Evolutionary conservation across 2,113 vertebrate species (phyloP), one percentile per base, ranked within the genome.

Genomic region (Clarias gariepinus): DNA sequence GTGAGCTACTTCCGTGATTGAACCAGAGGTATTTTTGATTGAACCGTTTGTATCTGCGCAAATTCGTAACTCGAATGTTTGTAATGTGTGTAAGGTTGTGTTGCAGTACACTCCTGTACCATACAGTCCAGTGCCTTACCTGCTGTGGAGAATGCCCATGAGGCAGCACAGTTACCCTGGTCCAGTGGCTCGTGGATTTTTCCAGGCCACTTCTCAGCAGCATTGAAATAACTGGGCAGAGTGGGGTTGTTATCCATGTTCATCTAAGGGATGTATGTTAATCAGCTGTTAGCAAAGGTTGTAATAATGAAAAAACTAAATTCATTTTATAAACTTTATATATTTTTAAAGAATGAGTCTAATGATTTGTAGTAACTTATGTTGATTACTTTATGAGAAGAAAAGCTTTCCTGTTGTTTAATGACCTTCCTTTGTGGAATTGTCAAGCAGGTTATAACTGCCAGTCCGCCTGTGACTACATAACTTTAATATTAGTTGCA

Each of bases 111-210:
- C 11, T 3, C 16, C 21, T 19, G 23, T 66, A 60, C 23, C 90
- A 36, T 36, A 36, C n/a, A 12, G 15, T 3, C 16, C 21, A 16
- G 23, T 66, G 60, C 23, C 90, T 66, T 91, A 98, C 98, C 96
- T 33, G 98, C 97, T 0, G 98, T 99, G 86, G 98, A 99, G 90
- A 99, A 99, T 4, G 98, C 98, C 98, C 98, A 99, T 81, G 98
- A 99, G 0, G 97, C 98, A 0, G 97, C 97, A 11, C 98, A 99
- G 93, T 99, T 97, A 36, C 98, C 98, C 93, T 99, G 98, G 92
- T 99, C 98, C 61, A 99, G 90, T 0, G 98, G 98, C 81, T 97
- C 95, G 0, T 99, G 98, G 90, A 99, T 97, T 94, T 98, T 95
- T 71, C 97, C 97, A 0, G 97, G 96, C 98, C 98, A 99, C 85